Conservation (phyloP, 2,113 vertebrate genomes). For the Coturnix japonica region DNA sequence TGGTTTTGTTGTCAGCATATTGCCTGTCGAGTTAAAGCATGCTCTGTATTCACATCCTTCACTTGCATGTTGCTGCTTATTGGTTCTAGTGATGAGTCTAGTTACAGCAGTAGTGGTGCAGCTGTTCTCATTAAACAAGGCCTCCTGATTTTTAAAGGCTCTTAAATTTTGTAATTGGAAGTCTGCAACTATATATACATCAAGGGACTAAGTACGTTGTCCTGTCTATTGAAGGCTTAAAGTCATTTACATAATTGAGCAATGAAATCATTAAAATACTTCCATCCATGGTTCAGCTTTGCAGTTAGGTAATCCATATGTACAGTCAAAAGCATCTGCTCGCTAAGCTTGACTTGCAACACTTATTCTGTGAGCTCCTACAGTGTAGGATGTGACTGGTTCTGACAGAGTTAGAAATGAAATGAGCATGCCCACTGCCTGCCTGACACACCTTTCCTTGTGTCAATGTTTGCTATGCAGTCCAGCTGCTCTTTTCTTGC, state of each 20-base stretch:
- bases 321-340: background rate
- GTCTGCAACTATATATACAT: background rate
- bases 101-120: background rate
- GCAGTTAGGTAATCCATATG: background rate
- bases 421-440: background rate
- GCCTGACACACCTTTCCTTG: background rate
- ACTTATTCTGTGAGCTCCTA: background rate
- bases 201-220: background rate
- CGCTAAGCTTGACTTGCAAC: background rate
- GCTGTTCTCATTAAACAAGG: background rate
- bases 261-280: background rate
- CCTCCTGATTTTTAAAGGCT: background rate
- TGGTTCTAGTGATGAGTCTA: background rate
- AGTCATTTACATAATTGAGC: background rate
- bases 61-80: background rate
- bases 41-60: background rate
- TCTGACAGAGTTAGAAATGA: background rate
- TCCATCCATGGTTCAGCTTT: background rate
- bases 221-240: background rate
- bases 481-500: background rate
- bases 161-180: background rate
- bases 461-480: rapidly evolving
- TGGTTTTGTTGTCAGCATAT: background rate
- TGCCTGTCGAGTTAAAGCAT: background rate
- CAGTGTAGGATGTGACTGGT: background rate